A percentile compares a stretch with the other conserved stretches of the same genome.
Evolutionary conservation across 2,888 invertebrate genomes (phyloP).

Genomic region (Orthosia gothica): DNA sequence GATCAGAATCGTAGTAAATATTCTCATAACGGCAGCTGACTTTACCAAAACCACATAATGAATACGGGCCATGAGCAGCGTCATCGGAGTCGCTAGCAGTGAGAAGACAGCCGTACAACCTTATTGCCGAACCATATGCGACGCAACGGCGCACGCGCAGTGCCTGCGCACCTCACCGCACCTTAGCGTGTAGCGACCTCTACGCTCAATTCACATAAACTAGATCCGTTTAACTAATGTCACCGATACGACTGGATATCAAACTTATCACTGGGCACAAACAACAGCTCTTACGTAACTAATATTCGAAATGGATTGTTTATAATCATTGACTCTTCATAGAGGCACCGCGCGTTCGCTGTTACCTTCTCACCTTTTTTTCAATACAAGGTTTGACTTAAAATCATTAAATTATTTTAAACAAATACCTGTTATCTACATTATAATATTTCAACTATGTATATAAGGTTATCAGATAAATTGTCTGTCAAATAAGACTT

Average conservation of each 20-base stretch:
- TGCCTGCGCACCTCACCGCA: slow-evolving; percentile 13
- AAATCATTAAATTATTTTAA: slow-evolving; percentile 59
- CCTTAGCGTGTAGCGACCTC: slow-evolving; percentile 44
- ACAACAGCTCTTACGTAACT: not conserved
- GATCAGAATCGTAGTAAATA: slow-evolving; percentile 41
- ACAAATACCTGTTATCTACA: slow-evolving; percentile 60
- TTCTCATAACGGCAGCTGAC: slow-evolving; percentile 48
- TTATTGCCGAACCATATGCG: slow-evolving; percentile 47
- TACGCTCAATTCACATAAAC: slow-evolving; percentile 15
- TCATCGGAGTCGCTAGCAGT: slow-evolving; percentile 69
- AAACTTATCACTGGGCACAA: slow-evolving; percentile 8
- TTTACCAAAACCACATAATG: slow-evolving; percentile 32
- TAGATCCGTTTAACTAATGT: slow-evolving; percentile 14
- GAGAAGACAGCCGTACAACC: slow-evolving; percentile 72
- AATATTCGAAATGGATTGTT: slow-evolving; percentile 17
- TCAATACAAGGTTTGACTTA: slow-evolving; percentile 45
- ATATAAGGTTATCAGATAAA: slow-evolving; percentile 57
- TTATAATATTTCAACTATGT: slow-evolving; percentile 55
- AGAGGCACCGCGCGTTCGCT: slow-evolving; percentile 47
- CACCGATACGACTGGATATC: not conserved
- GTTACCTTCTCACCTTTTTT: slow-evolving; percentile 24
- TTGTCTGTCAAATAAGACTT: slow-evolving; percentile 70
- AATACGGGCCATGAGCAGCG: slow-evolving; percentile 17
- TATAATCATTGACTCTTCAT: not conserved
- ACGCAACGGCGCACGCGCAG: slow-evolving; percentile 43